Evolutionary conservation across 2,797 vertebrate species (phyloP), one percentile per base, ranked within the genome.

Genomic region (Ctenosaura bakeri): DNA sequence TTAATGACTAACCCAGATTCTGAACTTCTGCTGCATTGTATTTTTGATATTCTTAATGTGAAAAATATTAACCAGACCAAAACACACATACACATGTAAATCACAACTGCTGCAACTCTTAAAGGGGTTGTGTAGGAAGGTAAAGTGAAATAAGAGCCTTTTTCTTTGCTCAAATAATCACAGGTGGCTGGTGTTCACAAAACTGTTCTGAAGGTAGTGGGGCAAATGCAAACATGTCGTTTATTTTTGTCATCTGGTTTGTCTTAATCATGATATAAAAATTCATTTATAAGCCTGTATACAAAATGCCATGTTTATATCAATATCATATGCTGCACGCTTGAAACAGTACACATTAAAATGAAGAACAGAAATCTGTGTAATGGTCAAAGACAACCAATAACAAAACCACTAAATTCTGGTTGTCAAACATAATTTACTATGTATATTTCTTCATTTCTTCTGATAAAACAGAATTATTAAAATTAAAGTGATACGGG

Each of bases 351-450:
- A 97, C 96, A 97, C 97, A 96, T 97, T 96, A 96, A 96, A 97
- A 97, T 96, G 93, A 97, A 97, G 96, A 97, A 97, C 98, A 98
- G 98, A 98, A 98, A 98, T 98, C 97, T 97, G 96, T 96, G 96
- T 98, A 98, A 99, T 98, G 98, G 98, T 98, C 97, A 98, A 98
- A 98, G 98, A 99, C 98, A 99, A 98, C 98, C 98, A 97, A 97
- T 98, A 98, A 98, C 97, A 97, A 98, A 99, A 98, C 97, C 98
- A 98, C 98, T 97, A 98, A 98, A 98, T 98, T 98, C 96, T 97
- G 98, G 97, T 98, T 99, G 99, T 99, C 99, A 99, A 99, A 99
- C 98, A 99, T 98, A 98, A 98, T 99, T 99, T 99, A 98, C 97
- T 97, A 98, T 98, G 98, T 98, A 97, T 98, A 98, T 97, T 97